Evolutionary conservation across 2,113 vertebrate genomes (phyloP).

Genomic region (Formicarius rufipectus): DNA sequence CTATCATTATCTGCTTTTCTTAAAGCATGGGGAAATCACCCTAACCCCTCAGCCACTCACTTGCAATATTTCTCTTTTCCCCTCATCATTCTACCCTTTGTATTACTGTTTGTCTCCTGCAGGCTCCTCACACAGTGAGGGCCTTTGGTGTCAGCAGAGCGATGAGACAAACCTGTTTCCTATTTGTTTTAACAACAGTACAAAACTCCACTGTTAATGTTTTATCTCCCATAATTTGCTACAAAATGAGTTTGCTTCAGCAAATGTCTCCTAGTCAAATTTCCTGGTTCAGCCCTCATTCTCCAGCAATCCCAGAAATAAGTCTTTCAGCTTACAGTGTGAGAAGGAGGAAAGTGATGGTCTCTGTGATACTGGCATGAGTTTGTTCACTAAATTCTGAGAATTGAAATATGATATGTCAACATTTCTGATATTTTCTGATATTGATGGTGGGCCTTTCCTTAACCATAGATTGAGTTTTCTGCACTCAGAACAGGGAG

Average conservation of each 20-base stretch:
- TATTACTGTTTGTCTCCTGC: neutral
- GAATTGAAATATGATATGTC: neutral
- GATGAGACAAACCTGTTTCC: neutral
- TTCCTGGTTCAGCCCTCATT: neutral
- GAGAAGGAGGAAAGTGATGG: neutral
- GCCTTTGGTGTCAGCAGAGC: neutral
- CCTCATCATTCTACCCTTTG: neutral
- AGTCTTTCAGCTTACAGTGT: neutral
- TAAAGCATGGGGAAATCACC: neutral
- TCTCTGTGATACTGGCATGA: neutral
- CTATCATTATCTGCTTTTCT: neutral
- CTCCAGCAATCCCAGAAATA: conserved; percentile 24
- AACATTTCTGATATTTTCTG: neutral
- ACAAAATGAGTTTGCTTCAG: conserved; percentile 35
- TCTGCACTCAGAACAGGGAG: neutral
- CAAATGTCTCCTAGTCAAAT: conserved; percentile 27
- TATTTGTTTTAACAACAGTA: neutral
- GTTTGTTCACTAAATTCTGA: neutral
- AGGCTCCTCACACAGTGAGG: conserved; percentile 1
- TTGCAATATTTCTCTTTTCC: neutral
- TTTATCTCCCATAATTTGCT: conserved; percentile 32
- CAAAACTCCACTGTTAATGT: conserved; percentile 24
- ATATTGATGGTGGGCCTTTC: neutral
- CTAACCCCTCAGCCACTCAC: neutral
- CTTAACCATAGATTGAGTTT: neutral